Percentiles rank a stretch among this genome's conserved stretches.
Conservation (phyloP, 2,797 vertebrate species). For the Diceros bicornis region DNA sequence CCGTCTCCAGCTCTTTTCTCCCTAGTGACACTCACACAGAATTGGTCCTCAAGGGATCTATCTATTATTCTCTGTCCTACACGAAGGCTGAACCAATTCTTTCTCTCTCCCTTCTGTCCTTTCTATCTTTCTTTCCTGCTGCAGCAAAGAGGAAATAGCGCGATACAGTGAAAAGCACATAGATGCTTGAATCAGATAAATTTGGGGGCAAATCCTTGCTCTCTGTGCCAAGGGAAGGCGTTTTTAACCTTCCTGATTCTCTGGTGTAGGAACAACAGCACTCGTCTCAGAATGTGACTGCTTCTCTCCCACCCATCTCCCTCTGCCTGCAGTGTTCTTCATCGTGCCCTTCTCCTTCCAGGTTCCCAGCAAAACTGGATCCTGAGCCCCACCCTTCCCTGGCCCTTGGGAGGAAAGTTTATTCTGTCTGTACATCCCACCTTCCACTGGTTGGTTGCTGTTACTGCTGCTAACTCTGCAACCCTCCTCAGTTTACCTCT, state of each 20-base stretch:
- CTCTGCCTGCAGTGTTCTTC: fast-evolving
- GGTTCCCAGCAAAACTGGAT: fast-evolving
- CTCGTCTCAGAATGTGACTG: fast-evolving
- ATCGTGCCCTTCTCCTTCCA: fast-evolving
- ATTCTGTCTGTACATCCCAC: fast-evolving
- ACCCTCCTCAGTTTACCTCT: fast-evolving
- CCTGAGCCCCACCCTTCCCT: fast-evolving
- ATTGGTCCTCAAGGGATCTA: background rate
- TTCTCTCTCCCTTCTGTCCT: background rate
- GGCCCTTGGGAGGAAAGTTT: background rate
- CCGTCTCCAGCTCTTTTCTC: too few species aligned
- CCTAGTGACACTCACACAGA: fast-evolving
- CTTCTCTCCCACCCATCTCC: fast-evolving
- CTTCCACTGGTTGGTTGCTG: fast-evolving
- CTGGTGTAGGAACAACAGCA: fast-evolving
- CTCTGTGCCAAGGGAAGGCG: fast-evolving
- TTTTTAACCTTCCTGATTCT: background rate
- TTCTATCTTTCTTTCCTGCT: background rate
- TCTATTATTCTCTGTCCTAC: fast-evolving
- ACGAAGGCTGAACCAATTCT: fast-evolving
- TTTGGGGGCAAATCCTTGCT: fast-evolving
- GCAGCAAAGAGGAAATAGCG: background rate
- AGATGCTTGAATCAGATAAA: fast-evolving
- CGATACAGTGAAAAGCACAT: fast-evolving
- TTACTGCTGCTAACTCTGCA: fast-evolving